Conservation (phyloP, 2,888 invertebrate species). For the Drosophila pegasa region DNA sequence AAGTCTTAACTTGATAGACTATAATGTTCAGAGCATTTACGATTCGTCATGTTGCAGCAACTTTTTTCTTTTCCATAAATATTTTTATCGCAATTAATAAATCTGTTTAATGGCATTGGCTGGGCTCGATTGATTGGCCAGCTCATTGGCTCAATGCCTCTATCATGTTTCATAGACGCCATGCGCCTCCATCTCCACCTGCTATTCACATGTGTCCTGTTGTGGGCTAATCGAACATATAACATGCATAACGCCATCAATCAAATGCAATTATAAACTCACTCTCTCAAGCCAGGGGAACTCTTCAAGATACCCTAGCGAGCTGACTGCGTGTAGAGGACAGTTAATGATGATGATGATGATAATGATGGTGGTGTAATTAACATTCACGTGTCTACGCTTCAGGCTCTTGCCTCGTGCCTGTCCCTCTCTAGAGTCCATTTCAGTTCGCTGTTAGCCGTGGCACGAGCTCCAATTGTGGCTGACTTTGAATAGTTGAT, state of each 20-base stretch:
- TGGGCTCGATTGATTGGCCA: constrained; percentile 56
- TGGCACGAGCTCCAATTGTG: constrained; percentile 15
- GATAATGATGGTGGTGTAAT: constrained; percentile 41
- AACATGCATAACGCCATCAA: constrained; percentile 71
- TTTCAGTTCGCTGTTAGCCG: constrained; percentile 9
- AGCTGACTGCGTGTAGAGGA: constrained; percentile 2
- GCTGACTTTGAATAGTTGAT: constrained; percentile 41
- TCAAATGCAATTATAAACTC: constrained; percentile 75
- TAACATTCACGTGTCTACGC: constrained; percentile 26
- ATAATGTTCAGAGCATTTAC: neutral
- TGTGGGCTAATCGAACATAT: constrained; percentile 28
- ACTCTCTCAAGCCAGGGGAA: constrained; percentile 2
- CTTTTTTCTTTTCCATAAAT: constrained; percentile 13
- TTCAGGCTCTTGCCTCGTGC: neutral
- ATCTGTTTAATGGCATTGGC: constrained; percentile 70
- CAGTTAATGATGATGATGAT: constrained; percentile 10
- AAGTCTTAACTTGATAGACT: no score
- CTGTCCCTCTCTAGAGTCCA: constrained; percentile 3
- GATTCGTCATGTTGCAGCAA: constrained; percentile 9
- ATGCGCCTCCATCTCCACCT: neutral
- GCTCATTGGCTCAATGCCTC: constrained; percentile 43
- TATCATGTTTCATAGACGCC: neutral
- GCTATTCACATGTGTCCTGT: neutral
- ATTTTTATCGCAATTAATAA: constrained; percentile 75
- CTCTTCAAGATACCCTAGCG: constrained; percentile 1